A percentile compares a stretch with the other conserved stretches of the same genome.
Evolutionary conservation across 2,113 vertebrate genomes (phyloP).

Genomic region (Planiliza haematocheilus): DNA sequence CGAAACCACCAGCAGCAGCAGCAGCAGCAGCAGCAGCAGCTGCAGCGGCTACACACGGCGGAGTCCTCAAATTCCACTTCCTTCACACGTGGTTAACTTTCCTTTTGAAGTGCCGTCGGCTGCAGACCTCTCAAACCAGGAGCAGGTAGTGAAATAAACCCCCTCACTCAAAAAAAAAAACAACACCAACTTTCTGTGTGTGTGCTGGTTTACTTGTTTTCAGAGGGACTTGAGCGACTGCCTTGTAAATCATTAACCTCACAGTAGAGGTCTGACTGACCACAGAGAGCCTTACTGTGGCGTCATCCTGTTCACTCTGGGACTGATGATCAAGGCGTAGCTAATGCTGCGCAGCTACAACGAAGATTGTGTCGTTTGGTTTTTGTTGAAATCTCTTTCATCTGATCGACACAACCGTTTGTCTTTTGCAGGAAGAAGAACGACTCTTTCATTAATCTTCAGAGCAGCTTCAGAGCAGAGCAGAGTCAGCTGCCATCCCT

Average conservation of each 20-base stretch:
- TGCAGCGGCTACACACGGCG: conserved; percentile 46
- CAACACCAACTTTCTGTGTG: neutral
- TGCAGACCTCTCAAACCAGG: conserved; percentile 45
- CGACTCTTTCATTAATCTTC: conserved; percentile 24
- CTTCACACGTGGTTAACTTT: conserved; percentile 67
- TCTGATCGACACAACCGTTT: conserved; percentile 5
- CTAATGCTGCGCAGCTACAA: too few species aligned
- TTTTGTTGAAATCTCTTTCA: conserved; percentile 20
- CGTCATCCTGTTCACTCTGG: neutral
- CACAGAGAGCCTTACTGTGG: neutral
- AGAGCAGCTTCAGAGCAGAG: conserved; percentile 49
- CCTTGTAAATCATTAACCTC: conserved; percentile 44
- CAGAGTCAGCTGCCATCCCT: conserved; percentile 51
- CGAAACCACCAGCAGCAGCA: conserved; percentile 60
- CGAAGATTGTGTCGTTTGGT: neutral
- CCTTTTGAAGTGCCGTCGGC: conserved; percentile 53
- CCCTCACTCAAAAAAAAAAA: neutral
- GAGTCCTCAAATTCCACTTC: conserved; percentile 64
- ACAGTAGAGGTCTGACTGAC: neutral
- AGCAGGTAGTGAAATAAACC: conserved; percentile 39
- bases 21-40: too few species aligned
- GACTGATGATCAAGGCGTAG: neutral
- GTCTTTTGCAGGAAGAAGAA: conserved; percentile 59
- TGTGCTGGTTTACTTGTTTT: conserved; percentile 30
- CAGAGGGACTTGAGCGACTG: neutral